Percentiles rank a stretch among this genome's conserved stretches.
phyloP scores from a whole-genome alignment of 1,140 invertebrate species.

The Ceratosolen solmsi region DNA sequence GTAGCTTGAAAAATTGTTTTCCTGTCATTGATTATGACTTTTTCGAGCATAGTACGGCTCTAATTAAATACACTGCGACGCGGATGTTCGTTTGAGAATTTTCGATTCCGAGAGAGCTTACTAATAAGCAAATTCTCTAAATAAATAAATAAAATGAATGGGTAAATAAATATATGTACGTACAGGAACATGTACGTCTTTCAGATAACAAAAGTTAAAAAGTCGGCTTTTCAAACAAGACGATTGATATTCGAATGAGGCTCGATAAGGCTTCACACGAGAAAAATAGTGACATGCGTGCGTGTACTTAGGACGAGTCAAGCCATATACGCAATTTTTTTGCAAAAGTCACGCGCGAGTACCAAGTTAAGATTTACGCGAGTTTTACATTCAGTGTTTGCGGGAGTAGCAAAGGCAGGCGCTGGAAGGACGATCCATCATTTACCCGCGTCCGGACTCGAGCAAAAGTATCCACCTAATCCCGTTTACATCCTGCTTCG shows the following conservation, averaged over 20 bases:
- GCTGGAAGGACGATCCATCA: conserved; percentile 66
- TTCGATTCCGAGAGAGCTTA: no score
- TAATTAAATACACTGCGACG: no score
- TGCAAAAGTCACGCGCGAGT: not conserved
- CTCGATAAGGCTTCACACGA: not conserved
- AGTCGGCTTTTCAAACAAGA: not conserved
- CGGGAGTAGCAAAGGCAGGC: conserved; percentile 18
- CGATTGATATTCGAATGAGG: conserved; percentile 30
- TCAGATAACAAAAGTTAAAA: no score
- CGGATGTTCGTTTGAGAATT: no score
- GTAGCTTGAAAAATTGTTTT: no score
- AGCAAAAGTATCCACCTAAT: conserved; percentile 65
- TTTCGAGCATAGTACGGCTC: no score
- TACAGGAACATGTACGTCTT: no score
- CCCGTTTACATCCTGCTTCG: conserved; percentile 58
- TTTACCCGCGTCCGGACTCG: conserved; percentile 67
- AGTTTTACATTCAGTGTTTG: conserved; percentile 64
- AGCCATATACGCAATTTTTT: conserved; percentile 15
- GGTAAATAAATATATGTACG: no score
- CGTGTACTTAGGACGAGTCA: not conserved
- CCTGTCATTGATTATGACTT: no score
- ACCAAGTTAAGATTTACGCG: conserved; percentile 65
- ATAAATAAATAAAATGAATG: no score
- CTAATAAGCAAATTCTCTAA: no score
- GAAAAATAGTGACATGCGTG: not conserved